These are phyloP conservation scores for Cataglyphis hispanica DNA, from an alignment of 1,140 invertebrate species.

Conservation along the genomic window DNA sequence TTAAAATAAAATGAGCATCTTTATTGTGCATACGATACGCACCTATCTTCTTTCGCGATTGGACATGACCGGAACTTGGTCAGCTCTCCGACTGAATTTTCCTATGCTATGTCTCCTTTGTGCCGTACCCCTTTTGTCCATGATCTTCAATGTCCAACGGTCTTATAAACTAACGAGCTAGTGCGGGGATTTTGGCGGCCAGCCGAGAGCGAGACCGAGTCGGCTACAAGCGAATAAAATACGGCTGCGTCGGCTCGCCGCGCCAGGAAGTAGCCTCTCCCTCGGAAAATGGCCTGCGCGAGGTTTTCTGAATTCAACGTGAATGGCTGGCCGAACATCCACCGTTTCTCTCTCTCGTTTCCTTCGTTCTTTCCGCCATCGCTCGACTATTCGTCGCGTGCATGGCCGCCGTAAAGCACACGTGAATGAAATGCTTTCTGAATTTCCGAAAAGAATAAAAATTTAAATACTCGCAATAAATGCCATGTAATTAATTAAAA, in stretches of 20 bases:
- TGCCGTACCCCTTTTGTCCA: slow-evolving; percentile 70
- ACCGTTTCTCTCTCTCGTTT: not conserved
- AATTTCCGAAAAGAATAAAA: not conserved
- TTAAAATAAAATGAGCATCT: not conserved
- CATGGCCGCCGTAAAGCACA: not conserved
- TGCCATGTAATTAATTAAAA: not conserved
- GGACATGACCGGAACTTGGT: slow-evolving; percentile 68
- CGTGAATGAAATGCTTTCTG: not conserved
- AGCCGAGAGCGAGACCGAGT: slow-evolving; percentile 34
- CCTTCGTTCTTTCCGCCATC: not conserved
- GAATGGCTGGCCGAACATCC: slow-evolving; percentile 30
- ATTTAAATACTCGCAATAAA: not conserved
- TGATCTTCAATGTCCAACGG: slow-evolving; percentile 68
- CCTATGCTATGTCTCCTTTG: slow-evolving; percentile 60
- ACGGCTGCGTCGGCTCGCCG: slow-evolving; percentile 59
- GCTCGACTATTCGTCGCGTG: slow-evolving; percentile 24
- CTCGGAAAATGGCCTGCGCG: slow-evolving; percentile 70
- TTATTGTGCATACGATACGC: slow-evolving; percentile 52
- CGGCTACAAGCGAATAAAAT: slow-evolving; percentile 73
- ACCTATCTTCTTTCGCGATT: slow-evolving; percentile 4
- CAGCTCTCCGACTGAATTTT: slow-evolving; percentile 73
- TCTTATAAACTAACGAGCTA: slow-evolving; percentile 70
- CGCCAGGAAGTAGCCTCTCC: slow-evolving; percentile 70
- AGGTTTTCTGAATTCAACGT: slow-evolving; percentile 72
- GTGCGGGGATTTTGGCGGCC: slow-evolving; percentile 1